Evolutionary conservation across 2,113 vertebrate species (phyloP).

Genomic region (Chlamydotis undulata): DNA sequence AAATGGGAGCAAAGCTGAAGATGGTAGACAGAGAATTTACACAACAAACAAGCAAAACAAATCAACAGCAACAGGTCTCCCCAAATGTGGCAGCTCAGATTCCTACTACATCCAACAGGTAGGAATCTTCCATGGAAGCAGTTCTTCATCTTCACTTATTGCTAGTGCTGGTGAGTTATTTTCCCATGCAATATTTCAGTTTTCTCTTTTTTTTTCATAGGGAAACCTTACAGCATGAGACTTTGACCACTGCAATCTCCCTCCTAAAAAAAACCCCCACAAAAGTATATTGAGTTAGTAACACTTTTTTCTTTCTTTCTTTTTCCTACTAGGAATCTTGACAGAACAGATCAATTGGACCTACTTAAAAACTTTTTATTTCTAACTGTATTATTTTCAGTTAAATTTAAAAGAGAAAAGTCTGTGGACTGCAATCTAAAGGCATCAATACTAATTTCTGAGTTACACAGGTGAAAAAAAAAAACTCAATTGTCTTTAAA

Average conservation of each 20-base stretch:
- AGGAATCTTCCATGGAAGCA: background rate
- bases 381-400: constrained; percentile 9
- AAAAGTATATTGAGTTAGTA: background rate
- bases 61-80: background rate
- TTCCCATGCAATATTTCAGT: background rate
- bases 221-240: background rate
- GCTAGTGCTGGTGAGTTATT: background rate
- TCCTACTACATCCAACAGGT: background rate
- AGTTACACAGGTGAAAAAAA: background rate
- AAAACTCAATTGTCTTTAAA: constrained; percentile 10
- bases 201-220: background rate
- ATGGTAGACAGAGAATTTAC: accelerated
- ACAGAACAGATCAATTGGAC: background rate
- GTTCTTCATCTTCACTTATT: background rate
- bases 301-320: background rate
- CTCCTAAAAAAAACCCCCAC: background rate
- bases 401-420: background rate
- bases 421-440: background rate
- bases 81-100: background rate
- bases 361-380: constrained; percentile 20
- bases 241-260: background rate
- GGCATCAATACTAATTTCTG: background rate
- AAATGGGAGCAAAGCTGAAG: background rate
- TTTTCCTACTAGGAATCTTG: background rate
- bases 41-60: background rate